phyloP scores from a whole-genome alignment of 1,140 invertebrate species.

The Drosophila suzukii region DNA sequence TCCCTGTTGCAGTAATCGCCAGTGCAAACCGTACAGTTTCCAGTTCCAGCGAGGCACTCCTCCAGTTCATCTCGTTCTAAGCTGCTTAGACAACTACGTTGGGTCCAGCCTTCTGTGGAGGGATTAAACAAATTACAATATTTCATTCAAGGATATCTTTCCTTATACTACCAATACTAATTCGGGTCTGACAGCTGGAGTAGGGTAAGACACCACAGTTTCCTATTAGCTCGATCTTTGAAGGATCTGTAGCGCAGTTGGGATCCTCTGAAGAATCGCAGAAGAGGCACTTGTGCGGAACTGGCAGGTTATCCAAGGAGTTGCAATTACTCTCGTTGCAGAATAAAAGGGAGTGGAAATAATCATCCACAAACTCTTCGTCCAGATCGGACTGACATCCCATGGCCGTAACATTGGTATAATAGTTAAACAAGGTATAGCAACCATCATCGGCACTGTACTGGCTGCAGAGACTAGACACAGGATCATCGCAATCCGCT shows the following conservation, averaged over 20 bases:
- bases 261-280: constrained; percentile 64
- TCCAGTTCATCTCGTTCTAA: constrained; percentile 22
- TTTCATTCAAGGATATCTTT: not conserved
- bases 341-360: constrained; percentile 37
- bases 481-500: constrained; percentile 4
- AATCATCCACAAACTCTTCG: constrained; percentile 25
- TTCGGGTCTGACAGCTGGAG: constrained; percentile 58
- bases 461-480: constrained; percentile 11
- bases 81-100: constrained; percentile 66
- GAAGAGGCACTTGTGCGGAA: constrained; percentile 36
- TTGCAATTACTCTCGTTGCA: constrained; percentile 63
- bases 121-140: not conserved
- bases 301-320: constrained; percentile 41
- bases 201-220: constrained; percentile 53
- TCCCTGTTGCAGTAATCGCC: constrained; percentile 56
- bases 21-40: constrained; percentile 52
- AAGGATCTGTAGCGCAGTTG: constrained; percentile 60
- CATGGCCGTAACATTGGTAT: constrained; percentile 27
- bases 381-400: constrained; percentile 62
- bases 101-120: constrained; percentile 53
- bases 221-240: constrained; percentile 16
- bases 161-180: constrained; percentile 9
- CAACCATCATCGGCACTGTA: constrained; percentile 55
- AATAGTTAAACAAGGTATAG: constrained; percentile 47
- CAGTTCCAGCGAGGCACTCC: constrained; percentile 55